Base-by-base conservation (phyloP, 2,797 vertebrate species). In the Galaxias olidus region DNA sequence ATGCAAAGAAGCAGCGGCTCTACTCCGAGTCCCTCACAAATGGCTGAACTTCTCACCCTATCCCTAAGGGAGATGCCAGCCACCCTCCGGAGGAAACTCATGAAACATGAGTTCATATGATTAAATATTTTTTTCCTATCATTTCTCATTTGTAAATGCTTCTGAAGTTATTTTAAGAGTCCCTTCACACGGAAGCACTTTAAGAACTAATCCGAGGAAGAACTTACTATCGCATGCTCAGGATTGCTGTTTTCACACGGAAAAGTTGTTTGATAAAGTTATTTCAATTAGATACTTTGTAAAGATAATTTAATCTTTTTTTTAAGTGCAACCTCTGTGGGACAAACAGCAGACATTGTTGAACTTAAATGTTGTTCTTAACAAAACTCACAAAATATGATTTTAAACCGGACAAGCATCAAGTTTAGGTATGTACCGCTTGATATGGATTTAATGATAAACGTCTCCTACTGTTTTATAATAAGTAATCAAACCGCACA, bases 41-140 rank as follows among this genome's bases (percentile, higher is more conserved):
- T n/a, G n/a, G n/a, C n/a, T n/a, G n/a, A n/a, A n/a, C n/a, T n/a
- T n/a, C n/a, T n/a, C n/a, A n/a, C n/a, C n/a, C n/a, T n/a, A n/a
- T n/a, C n/a, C n/a, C n/a, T n/a, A n/a, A n/a, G n/a, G n/a, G n/a
- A n/a, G n/a, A n/a, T n/a, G n/a, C n/a, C n/a, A n/a, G n/a, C n/a
- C n/a, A n/a, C n/a, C n/a, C n/a, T n/a, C n/a, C n/a, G n/a, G n/a
- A n/a, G n/a, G n/a, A n/a, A n/a, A n/a, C n/a, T n/a, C n/a, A n/a
- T n/a, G n/a, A n/a, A n/a, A n/a, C n/a, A n/a, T n/a, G n/a, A n/a
- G n/a, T n/a, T n/a, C 81, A 84, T 86, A 80, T 88, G 83, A 88
- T 87, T 87, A 82, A 87, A 88, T 89, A 84, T n/a, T 88, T 88
- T 78, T 88, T 89, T 88, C 81, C 78, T 83, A 81, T 89, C 81